phyloP scores from a whole-genome alignment of 92 coral and sea anemone species.

The Metridium senile region DNA sequence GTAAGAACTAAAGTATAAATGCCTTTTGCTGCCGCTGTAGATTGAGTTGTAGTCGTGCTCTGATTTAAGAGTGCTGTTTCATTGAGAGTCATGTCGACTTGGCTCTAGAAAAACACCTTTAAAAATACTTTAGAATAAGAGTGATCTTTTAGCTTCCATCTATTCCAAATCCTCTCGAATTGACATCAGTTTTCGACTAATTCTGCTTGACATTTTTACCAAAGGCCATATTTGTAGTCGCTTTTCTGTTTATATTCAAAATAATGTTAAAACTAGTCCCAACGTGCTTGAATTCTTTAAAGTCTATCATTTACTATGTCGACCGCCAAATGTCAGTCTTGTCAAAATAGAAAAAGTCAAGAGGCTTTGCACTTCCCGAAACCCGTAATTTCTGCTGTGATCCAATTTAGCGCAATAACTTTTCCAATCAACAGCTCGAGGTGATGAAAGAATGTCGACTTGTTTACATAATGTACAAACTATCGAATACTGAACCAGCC shows the following conservation, averaged over 20 bases:
- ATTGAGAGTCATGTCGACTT: slow-evolving; percentile 7
- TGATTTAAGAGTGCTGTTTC: background rate
- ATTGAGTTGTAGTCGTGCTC: slow-evolving; percentile 1
- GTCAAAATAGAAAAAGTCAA: too few species aligned
- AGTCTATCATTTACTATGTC: background rate
- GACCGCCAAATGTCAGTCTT: background rate
- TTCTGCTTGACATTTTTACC: too few species aligned
- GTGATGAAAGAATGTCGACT: slow-evolving; percentile 14
- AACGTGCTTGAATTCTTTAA: background rate
- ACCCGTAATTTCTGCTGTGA: background rate
- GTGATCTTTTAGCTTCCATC: too few species aligned
- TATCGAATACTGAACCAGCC: background rate
- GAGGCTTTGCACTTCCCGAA: too few species aligned
- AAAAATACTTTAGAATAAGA: too few species aligned
- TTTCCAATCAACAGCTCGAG: slow-evolving; percentile 16
- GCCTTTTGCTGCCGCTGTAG: slow-evolving; percentile 25
- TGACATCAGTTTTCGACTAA: too few species aligned
- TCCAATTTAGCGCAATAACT: background rate
- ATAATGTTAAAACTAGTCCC: background rate
- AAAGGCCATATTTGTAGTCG: background rate
- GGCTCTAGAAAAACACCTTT: background rate
- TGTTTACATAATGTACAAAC: background rate
- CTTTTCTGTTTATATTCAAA: background rate
- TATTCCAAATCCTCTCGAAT: too few species aligned
- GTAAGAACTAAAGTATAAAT: slow-evolving; percentile 47